phyloP scores from a whole-genome alignment of 1,140 invertebrate genomes.

The Ceratina australensis region DNA sequence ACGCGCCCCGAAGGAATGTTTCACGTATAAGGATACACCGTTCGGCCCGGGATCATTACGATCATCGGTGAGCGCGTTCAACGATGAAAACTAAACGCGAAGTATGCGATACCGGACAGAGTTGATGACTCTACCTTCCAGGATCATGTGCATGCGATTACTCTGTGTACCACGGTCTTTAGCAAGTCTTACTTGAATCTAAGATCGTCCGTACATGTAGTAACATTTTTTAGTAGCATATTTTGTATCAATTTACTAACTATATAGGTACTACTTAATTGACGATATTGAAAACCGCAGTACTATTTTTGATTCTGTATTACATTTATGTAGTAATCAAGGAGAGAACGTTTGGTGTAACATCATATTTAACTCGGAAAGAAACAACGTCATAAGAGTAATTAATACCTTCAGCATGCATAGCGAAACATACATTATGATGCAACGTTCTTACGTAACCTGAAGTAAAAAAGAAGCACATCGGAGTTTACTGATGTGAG shows the following conservation, averaged over 20 bases:
- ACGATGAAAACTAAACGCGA: slow-evolving; percentile 37
- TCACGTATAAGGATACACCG: slow-evolving; percentile 17
- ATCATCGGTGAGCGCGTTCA: slow-evolving; percentile 36
- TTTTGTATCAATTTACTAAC: no score
- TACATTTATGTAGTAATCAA: no score
- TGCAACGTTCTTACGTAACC: slow-evolving; percentile 27
- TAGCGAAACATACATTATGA: slow-evolving; percentile 1
- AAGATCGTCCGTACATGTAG: no score
- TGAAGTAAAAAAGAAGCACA: neutral
- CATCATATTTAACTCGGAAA: no score
- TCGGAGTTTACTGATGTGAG: neutral
- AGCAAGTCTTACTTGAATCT: neutral
- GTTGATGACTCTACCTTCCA: slow-evolving; percentile 16
- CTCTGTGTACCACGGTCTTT: neutral
- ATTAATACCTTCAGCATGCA: neutral
- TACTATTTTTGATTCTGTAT: no score
- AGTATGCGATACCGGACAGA: slow-evolving; percentile 21
- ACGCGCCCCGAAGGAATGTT: slow-evolving; percentile 6
- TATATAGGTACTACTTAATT: no score
- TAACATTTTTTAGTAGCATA: no score
- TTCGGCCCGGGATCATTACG: slow-evolving; percentile 48
- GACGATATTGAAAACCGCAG: no score
- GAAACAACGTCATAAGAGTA: neutral
- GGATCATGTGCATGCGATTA: slow-evolving; percentile 13
- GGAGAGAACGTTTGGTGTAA: no score